Base-by-base conservation (phyloP, 2,888 invertebrate species). In the Neoaliturus tenellus region DNA sequence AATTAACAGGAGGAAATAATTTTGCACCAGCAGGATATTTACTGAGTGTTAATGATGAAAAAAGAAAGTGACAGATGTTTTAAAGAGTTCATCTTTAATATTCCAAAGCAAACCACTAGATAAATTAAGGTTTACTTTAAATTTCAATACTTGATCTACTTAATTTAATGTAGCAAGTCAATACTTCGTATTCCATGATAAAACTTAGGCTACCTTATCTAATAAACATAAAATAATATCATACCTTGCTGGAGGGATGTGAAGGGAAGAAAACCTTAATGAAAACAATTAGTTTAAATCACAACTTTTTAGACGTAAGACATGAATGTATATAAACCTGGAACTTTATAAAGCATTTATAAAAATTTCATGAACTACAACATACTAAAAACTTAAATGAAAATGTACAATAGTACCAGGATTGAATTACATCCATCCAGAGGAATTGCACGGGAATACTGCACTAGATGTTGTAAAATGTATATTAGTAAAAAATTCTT, bases 21-120 rank as follows among this genome's bases (percentile, higher is more conserved):
- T 62, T 28, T 62, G 62, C 62, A 62, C 62, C 62, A 62, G 62
- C 1, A 28, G 62, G 62, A 62, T 28, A 20, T n/a, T 25, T 28
- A 25, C 20, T 28, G 14, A 78, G 23, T 10, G 33, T 31, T 78
- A 31, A 78, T 78, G 48, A 48, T 78, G 83, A 82, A 71, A 71
- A 2, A 20, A 39, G 31, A 31, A n/a, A 71, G 41, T 33, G 71
- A 71, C 71, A 71, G 71, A 62, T 14, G 2, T 31, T 62, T 62
- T 31, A 62, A 62, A 62, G 62, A 62, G 62, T 62, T 62, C 14
- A 10, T 28, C 62, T 28, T 62, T 2, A 23, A 28, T 62, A 5
- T 62, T 62, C 62, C 62, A 62, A 62, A 62, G 28, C 55, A 62
- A 28, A 12, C 28, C n/a, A 62, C 10, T 55, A 17, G 28, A 28